phyloP scores from a whole-genome alignment of 2,113 vertebrate genomes.

The Festucalex cinctus region DNA sequence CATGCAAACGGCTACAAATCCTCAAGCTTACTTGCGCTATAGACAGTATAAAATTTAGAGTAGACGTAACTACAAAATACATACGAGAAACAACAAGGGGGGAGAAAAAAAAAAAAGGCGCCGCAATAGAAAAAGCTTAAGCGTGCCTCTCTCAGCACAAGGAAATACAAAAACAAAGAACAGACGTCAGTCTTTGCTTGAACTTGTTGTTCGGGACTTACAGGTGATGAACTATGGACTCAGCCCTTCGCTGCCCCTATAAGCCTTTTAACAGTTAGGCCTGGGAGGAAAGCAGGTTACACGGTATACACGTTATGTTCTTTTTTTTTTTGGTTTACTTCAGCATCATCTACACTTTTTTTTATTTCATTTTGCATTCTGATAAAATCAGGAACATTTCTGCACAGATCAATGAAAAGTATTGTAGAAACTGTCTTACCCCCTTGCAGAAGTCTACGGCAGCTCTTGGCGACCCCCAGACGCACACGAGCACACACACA shows the following conservation, averaged over 20 bases:
- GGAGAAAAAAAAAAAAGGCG: slow-evolving; percentile 11
- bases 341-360: slow-evolving; percentile 59
- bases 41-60: slow-evolving; percentile 29
- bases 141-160: slow-evolving; percentile 57
- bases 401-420: slow-evolving; percentile 70
- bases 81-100: slow-evolving; percentile 31
- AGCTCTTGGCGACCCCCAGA: slow-evolving; percentile 48
- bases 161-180: slow-evolving; percentile 64
- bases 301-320: slow-evolving; percentile 80
- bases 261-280: slow-evolving; percentile 99
- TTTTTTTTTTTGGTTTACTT: slow-evolving; percentile 51
- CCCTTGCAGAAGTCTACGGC: slow-evolving; percentile 60
- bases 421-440: slow-evolving; percentile 79
- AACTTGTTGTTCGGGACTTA: slow-evolving; percentile 97
- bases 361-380: slow-evolving; percentile 41
- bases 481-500: slow-evolving; percentile 35
- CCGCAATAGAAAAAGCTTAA: slow-evolving; percentile 51
- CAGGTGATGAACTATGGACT: slow-evolving; percentile 99
- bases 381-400: slow-evolving; percentile 64
- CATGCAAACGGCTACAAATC: slow-evolving; percentile 17
- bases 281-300: slow-evolving; percentile 99
- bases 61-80: slow-evolving; percentile 60
- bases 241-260: slow-evolving; percentile 97
- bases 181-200: slow-evolving; percentile 85
- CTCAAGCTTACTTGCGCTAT: slow-evolving; percentile 10